phyloP scores from a whole-genome alignment of 2,888 invertebrate genomes.

The Acronicta alni region DNA sequence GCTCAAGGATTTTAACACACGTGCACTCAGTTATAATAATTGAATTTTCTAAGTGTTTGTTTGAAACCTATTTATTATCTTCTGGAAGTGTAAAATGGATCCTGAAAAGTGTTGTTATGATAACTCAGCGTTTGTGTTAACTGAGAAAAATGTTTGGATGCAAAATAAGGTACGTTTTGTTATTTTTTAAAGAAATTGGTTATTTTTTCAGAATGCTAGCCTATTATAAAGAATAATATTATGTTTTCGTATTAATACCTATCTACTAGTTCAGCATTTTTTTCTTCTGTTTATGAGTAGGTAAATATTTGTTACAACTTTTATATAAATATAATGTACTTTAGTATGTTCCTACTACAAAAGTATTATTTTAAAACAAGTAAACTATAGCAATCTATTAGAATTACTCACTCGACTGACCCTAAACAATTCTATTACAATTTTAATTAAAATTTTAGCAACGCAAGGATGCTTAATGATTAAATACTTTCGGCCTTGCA shows the following conservation, averaged over 20 bases:
- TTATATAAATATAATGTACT: too few species aligned
- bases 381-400: neutral
- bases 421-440: constrained; percentile 14
- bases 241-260: too few species aligned
- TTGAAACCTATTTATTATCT: constrained; percentile 52
- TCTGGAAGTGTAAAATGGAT: constrained; percentile 58
- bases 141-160: constrained; percentile 75
- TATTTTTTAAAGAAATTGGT: neutral
- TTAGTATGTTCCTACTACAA: neutral
- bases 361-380: neutral
- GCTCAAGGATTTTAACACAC: constrained; percentile 58
- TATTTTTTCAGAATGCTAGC: too few species aligned
- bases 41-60: constrained; percentile 24
- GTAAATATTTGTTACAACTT: too few species aligned
- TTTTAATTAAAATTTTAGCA: constrained; percentile 38
- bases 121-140: constrained; percentile 79
- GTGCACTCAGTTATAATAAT: constrained; percentile 46
- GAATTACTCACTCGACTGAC: constrained; percentile 5
- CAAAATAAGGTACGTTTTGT: constrained; percentile 61
- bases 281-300: too few species aligned
- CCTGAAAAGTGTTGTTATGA: constrained; percentile 73
- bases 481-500: constrained; percentile 50
- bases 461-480: constrained; percentile 37
- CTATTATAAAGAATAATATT: too few species aligned
- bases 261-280: too few species aligned